Evolutionary conservation across 2,113 vertebrate genomes (phyloP).

Genomic region (Perca flavescens): DNA sequence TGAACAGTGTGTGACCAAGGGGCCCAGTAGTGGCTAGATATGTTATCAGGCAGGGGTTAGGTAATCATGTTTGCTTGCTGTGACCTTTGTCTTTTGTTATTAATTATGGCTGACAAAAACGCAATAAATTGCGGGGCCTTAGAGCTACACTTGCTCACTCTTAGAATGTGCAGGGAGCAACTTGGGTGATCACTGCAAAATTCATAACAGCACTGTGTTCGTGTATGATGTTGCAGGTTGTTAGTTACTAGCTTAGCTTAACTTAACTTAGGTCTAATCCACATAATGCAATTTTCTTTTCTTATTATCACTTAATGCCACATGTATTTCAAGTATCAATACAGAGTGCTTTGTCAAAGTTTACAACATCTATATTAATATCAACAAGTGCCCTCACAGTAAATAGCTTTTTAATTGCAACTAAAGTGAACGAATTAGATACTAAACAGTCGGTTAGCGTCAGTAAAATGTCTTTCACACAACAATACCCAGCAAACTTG

Average conservation of each 20-base stretch:
- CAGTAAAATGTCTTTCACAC: conserved; percentile 92
- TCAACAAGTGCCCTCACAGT: conserved; percentile 81
- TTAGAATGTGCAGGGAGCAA: conserved; percentile 27
- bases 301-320: conserved; percentile 51
- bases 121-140: conserved; percentile 67
- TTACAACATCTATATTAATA: conserved; percentile 85
- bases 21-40: conserved; percentile 60
- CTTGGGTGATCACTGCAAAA: conserved; percentile 19
- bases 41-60: conserved; percentile 75
- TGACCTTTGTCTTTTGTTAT: conserved; percentile 81
- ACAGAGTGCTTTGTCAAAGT: conserved; percentile 78
- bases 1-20: conserved; percentile 22
- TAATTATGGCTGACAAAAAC: conserved; percentile 78
- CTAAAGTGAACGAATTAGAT: conserved; percentile 85
- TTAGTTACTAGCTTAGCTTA: neutral
- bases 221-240: conserved; percentile 2
- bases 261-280: conserved; percentile 7
- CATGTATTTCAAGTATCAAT: conserved; percentile 59
- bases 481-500: conserved; percentile 95
- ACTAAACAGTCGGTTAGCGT: conserved; percentile 86
- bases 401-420: conserved; percentile 87
- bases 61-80: conserved; percentile 66
- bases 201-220: conserved; percentile 18
- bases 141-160: conserved; percentile 45
- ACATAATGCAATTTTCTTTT: conserved; percentile 51